Evolutionary conservation across 2,888 invertebrate genomes (phyloP), one percentile per base, ranked within the genome.

Genomic region (Drosophila histrio): DNA sequence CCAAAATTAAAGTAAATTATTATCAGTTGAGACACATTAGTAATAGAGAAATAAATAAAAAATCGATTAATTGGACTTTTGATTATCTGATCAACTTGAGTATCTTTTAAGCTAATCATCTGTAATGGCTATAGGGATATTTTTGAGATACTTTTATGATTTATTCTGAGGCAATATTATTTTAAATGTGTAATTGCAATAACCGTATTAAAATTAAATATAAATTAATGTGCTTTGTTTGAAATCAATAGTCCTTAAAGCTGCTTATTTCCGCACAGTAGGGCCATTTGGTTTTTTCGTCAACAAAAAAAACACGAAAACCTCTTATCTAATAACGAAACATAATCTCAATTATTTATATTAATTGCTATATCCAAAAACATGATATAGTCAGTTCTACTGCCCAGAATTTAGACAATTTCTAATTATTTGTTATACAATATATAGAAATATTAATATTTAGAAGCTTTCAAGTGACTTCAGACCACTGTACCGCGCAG

Each of bases 211-310:
- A 32, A 54, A 54, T 43, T 32, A 43, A 19, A 43, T 13, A 34
- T 24, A 46, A 36, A 38, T 47, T 28, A 69, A 65, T 52, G 65
- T 41, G 34, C 39, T 44, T 30, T 61, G 49, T 66, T 67, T 52
- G 46, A 84, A 84, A 77, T 80, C 63, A 74, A 79, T 83, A 72
- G 68, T 57, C 69, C 58, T 79, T 75, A 72, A 79, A 71, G 65
- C 62, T 43, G 60, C 58, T 80, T 74, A 72, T 65, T 62, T 58
- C 13, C 47, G 58, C 30, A 56, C 44, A 44, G 34, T 56, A 17
- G 21, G 13, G 0, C 15, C 8, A 21, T 46, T 1, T 17, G 13
- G 2, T 9, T 7, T 3, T 11, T 21, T 19, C 5, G 2, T 11
- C 4, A 2, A 4, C 13, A n/a, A 34, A 34, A n/a, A 19, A 13